Evolutionary conservation across 2,888 invertebrate genomes (phyloP), one percentile per base, ranked within the genome.

Genomic region (Shargacucullia verbasci): DNA sequence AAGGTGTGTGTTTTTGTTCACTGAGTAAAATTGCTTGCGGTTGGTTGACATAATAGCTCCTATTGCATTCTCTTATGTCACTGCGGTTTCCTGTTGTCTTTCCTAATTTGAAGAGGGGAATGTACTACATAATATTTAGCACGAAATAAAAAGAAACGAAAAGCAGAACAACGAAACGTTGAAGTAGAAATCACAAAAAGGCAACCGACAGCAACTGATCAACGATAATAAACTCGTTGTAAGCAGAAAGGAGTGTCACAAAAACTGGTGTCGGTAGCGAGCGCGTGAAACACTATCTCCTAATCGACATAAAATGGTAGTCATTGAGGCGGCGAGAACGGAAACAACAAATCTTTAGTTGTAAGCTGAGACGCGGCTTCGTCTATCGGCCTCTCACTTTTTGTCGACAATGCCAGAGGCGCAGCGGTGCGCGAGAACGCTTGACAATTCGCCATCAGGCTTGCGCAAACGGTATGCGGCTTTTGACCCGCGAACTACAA

Each of bases 301-400:
- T 87, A 89, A 92, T 93, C 92, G 91, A 91, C 89, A 92, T 86
- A 92, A 92, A 93, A 91, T 92, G 91, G 92, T 91, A 92, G 91
- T 87, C 92, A 92, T 92, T 92, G 90, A 91, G 85, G 88, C 90
- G 88, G 86, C 89, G 86, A 87, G 89, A 92, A 83, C 92, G 93
- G 93, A 92, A 92, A 92, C 89, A 90, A 91, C 89, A 90, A 92
- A 91, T 92, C 92, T 90, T 84, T 78, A 82, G 77, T 80, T 86
- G 90, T 90, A 90, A 90, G 84, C 70, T 83, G 89, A 91, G 87
- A 84, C 81, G 81, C 75, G 72, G 79, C 81, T 85, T 80, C 80
- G 79, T 79, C 83, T 85, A 82, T 82, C 78, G 81, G 83, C 86
- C 89, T 85, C 86, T 91, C 83, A 87, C 88, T 91, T 91, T 92